These are phyloP conservation scores for Drosophila parabipectinata DNA, from an alignment of 1,140 invertebrate genomes.

Conservation along the genomic window DNA sequence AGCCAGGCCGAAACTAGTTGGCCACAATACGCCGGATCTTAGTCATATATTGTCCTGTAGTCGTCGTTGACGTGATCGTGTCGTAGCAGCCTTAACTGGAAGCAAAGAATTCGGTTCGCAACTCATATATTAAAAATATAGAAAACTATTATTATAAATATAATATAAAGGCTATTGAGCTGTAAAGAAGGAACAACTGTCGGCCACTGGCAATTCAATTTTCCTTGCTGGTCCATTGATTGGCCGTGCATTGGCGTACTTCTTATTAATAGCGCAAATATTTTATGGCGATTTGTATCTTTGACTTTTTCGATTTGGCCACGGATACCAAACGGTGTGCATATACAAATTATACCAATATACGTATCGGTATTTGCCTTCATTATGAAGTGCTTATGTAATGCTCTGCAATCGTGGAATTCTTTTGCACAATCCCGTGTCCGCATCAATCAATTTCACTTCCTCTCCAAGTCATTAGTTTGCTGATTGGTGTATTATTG, in stretches of 20 bases:
- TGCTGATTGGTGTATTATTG: slow-evolving; percentile 15
- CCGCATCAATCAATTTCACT: slow-evolving; percentile 73
- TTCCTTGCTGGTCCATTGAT: slow-evolving; percentile 60
- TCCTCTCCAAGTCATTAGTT: slow-evolving; percentile 45
- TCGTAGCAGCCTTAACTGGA: slow-evolving; percentile 35
- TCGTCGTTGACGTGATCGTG: slow-evolving; percentile 48
- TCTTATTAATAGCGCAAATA: slow-evolving; percentile 79
- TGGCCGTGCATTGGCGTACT: slow-evolving; percentile 66
- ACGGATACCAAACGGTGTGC: slow-evolving; percentile 59
- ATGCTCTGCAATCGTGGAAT: slow-evolving; percentile 64
- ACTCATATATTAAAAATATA: background rate
- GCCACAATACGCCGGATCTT: slow-evolving; percentile 43
- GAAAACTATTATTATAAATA: background rate
- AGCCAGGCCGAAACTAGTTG: slow-evolving; percentile 43
- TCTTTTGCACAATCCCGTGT: slow-evolving; percentile 53
- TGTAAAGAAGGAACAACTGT: slow-evolving; percentile 24
- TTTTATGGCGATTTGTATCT: slow-evolving; percentile 79
- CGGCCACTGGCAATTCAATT: slow-evolving; percentile 39
- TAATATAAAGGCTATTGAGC: slow-evolving; percentile 8
- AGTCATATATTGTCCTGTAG: slow-evolving; percentile 68
- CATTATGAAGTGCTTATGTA: slow-evolving; percentile 66
- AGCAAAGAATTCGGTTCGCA: slow-evolving; percentile 7
- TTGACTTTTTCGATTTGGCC: slow-evolving; percentile 76
- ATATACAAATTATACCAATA: background rate
- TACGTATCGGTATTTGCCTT: slow-evolving; percentile 35